A percentile compares a stretch with the other conserved stretches of the same genome.
These are phyloP conservation scores for Spodoptera frugiperda DNA, from an alignment of 1,140 invertebrate species.

Conservation along the genomic window DNA sequence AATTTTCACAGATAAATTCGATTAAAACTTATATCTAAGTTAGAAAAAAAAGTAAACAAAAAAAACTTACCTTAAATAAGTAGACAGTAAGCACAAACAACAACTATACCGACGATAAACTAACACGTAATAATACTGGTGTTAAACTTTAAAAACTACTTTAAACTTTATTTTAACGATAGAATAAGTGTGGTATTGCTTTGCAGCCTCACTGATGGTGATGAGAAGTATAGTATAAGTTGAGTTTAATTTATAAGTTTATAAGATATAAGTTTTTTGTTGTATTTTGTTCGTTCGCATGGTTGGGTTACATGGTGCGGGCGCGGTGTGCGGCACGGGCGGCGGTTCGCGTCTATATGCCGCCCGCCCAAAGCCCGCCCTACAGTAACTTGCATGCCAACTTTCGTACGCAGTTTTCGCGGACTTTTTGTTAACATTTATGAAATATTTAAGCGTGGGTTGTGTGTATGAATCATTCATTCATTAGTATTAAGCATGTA, in stretches of 20 bases:
- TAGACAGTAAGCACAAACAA: slow-evolving; percentile 42
- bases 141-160: slow-evolving; percentile 51
- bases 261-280: slow-evolving; percentile 18
- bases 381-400: slow-evolving; percentile 56
- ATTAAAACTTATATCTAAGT: background rate
- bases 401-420: slow-evolving; percentile 52
- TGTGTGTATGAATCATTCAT: background rate
- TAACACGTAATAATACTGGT: slow-evolving; percentile 43
- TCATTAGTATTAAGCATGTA: too few relatives aligned
- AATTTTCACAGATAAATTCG: too few relatives aligned
- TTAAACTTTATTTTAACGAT: slow-evolving; percentile 51
- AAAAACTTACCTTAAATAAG: slow-evolving; percentile 47
- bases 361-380: slow-evolving; percentile 58
- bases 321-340: slow-evolving; percentile 57
- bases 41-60: background rate
- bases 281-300: slow-evolving; percentile 59
- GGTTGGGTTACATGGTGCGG: slow-evolving; percentile 59
- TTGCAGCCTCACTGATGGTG: slow-evolving; percentile 53
- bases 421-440: background rate
- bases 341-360: slow-evolving; percentile 70
- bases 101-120: slow-evolving; percentile 23
- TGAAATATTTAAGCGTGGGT: background rate
- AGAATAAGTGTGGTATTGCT: slow-evolving; percentile 63
- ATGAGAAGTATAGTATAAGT: too few relatives aligned
- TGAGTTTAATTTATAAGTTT: background rate